Evolutionary conservation across 2,888 invertebrate species (phyloP), one percentile per base, ranked within the genome.

Genomic region (Chloromyia formosa): DNA sequence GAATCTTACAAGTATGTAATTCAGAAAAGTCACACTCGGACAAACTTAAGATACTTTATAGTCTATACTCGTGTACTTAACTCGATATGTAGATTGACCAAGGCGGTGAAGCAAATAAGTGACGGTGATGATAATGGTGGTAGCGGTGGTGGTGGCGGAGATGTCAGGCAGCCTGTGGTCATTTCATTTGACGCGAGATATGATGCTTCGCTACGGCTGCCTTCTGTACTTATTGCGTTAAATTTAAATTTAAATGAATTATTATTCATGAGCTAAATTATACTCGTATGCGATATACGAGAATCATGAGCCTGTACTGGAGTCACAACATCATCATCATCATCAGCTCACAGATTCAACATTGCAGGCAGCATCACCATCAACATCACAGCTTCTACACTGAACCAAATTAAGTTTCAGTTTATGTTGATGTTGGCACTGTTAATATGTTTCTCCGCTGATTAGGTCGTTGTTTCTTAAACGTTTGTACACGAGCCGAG

Each of bases 161-260:
- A 66, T 49, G 23, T 49, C 66, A 66, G 49, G 58, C 71, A 42
- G 58, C 71, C 71, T 58, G 71, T 71, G 58, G 71, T 71, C 71
- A 71, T 58, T 40, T 58, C 40, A 40, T 14, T 71, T 49, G 66
- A 66, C 66, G 66, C 66, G 66, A 66, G 71, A 58, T 42, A 58
- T 71, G 71, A 58, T 40, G 71, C 71, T 71, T 71, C 73, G 60
- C 56, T 40, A 74, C 73, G 40, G 64, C 73, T 62, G 40, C 73
- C 53, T 61, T 56, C 49, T 22, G 35, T 74, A 64, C 64, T 74
- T 74, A 74, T 74, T 74, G 74, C 73, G 62, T 77, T 77, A 77
- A 77, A 74, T 77, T 77, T 77, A 77, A 77, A 77, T 77, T 77
- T 77, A 77, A 77, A 77, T 77, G 75, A 77, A 77, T 75, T 77